Evolutionary conservation across 2,888 invertebrate genomes (phyloP).

Genomic region (Oeneis ivallda): DNA sequence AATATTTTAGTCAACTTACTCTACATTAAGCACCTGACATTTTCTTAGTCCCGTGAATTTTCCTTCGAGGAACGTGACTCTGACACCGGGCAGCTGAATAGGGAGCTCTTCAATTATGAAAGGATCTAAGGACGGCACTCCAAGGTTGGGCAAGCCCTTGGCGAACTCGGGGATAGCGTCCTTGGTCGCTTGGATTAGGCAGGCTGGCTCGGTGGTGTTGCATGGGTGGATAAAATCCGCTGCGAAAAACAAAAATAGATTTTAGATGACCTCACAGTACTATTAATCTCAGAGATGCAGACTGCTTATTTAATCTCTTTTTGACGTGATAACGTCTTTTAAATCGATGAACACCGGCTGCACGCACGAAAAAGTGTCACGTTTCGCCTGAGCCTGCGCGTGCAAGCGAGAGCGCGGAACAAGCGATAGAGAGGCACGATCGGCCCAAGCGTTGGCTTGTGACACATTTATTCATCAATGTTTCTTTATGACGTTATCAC

Average conservation of each 20-base stretch:
- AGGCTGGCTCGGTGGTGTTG: slow-evolving; percentile 67
- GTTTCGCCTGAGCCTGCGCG: too few relatives aligned
- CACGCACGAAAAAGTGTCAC: too few relatives aligned
- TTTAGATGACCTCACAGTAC: too few relatives aligned
- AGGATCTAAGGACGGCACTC: slow-evolving; percentile 70
- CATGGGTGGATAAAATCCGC: slow-evolving; percentile 74
- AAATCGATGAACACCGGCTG: too few relatives aligned
- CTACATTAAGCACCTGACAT: slow-evolving; percentile 71
- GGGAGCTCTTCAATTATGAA: slow-evolving; percentile 71
- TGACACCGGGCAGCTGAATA: slow-evolving; percentile 74
- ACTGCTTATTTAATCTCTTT: too few relatives aligned
- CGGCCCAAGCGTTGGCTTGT: too few relatives aligned
- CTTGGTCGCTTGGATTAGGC: slow-evolving; percentile 67
- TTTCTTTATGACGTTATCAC: too few relatives aligned
- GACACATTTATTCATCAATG: too few relatives aligned
- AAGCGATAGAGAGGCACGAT: too few relatives aligned
- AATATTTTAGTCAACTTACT: slow-evolving; percentile 57
- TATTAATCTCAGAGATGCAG: too few relatives aligned
- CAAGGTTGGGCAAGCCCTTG: slow-evolving; percentile 66
- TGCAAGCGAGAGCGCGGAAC: too few relatives aligned
- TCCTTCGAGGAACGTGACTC: slow-evolving; percentile 71
- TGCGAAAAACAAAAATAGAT: slow-evolving; percentile 45
- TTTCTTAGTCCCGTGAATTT: slow-evolving; percentile 71
- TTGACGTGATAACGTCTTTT: too few relatives aligned
- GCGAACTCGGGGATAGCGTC: slow-evolving; percentile 72